These are phyloP conservation scores for Triplophysa siluroides DNA, from an alignment of 2,113 vertebrate species.

Conservation along the genomic window DNA sequence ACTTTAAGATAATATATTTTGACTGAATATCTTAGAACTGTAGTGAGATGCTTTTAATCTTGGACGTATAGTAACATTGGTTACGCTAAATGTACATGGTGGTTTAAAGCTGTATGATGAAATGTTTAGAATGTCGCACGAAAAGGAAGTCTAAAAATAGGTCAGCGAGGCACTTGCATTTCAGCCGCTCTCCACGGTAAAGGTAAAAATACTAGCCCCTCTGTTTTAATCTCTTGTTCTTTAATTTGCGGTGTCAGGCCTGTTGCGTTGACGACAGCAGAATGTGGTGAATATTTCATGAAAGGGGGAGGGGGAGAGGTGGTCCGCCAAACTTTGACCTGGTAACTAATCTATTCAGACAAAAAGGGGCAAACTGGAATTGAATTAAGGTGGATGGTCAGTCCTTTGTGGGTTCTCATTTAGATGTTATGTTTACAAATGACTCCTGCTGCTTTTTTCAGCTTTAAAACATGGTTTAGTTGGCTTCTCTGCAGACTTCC, in stretches of 20 bases:
- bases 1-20: too few species aligned
- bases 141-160: slow-evolving; percentile 38
- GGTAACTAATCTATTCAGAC: slow-evolving; percentile 49
- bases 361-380: slow-evolving; percentile 22
- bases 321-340: slow-evolving; percentile 27
- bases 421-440: slow-evolving; percentile 2
- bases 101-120: background rate
- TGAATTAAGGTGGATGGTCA: slow-evolving; percentile 26
- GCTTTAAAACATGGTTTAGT: background rate
- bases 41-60: slow-evolving; percentile 7
- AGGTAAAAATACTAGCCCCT: slow-evolving; percentile 4
- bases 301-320: slow-evolving; percentile 43
- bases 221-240: slow-evolving; percentile 34
- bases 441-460: slow-evolving; percentile 10
- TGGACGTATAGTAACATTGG: background rate
- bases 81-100: background rate
- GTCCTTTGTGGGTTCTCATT: slow-evolving; percentile 22
- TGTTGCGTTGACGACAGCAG: slow-evolving; percentile 51
- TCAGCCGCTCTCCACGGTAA: background rate
- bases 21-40: background rate
- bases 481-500: background rate
- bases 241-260: background rate
- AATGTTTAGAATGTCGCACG: slow-evolving; percentile 4
- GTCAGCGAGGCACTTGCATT: background rate
- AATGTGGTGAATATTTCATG: slow-evolving; percentile 49